Evolutionary conservation across 2,888 invertebrate species (phyloP), one percentile per base, ranked within the genome.

Genomic region (Dryobotodes eremita): DNA sequence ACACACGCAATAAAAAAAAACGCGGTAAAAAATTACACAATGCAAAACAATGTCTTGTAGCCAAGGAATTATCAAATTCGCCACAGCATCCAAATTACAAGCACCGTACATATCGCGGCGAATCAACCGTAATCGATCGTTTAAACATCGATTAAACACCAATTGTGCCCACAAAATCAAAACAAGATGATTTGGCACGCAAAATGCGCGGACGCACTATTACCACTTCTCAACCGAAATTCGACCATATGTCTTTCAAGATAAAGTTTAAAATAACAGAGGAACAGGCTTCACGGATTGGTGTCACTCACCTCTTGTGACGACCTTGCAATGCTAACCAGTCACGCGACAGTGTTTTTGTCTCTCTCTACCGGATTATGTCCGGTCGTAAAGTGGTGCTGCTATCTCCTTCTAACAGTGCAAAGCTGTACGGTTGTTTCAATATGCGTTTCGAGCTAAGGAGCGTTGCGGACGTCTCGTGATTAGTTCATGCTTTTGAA

Each of bases 281-380:
- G 53, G 53, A 7, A 53, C 0, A 8, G 23, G 48, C 69, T 80
- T 75, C 70, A 86, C 36, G 70, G 74, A 91, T 89, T 88, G 88
- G 92, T 94, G 96, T 96, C 96, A 95, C 89, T 96, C 94, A 97
- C 96, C 96, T 92, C 92, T 91, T 86, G 87, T 70, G 90, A 94
- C 97, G 97, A 96, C 97, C 97, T 97, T 97, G 97, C 97, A 97
- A 97, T 97, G 97, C 94, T 96, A 96, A 96, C 96, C 94, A 92
- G 96, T 96, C 94, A 92, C 93, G 92, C 94, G 93, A 92, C 92
- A 90, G 80, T 92, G 89, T 90, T 85, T 79, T 92, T 86, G 79
- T 94, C 93, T 92, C 92, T 84, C 86, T 94, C 90, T 86, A 13
- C 57, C 91, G 46, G 66, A 75, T 82, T 71, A 74, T 74, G 81